Evolutionary conservation across 2,888 invertebrate genomes (phyloP).

Genomic region (Agelastica alni): DNA sequence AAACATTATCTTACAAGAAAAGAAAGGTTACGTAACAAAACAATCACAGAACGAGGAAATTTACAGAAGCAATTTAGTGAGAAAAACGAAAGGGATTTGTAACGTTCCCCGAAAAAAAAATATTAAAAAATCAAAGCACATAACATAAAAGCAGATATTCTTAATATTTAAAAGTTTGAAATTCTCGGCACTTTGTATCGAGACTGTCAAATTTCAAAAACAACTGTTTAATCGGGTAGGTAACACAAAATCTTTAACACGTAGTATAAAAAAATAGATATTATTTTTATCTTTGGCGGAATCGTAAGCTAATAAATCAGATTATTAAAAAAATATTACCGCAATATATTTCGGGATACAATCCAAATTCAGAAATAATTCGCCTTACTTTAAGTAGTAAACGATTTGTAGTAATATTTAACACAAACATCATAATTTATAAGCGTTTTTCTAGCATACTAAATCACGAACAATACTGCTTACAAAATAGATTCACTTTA

Average conservation of each 20-base stretch:
- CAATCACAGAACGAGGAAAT: slow-evolving; percentile 43
- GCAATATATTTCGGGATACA: background rate
- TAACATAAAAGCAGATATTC: background rate
- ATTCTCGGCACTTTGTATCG: no score
- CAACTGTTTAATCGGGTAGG: background rate
- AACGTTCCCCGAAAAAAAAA: no score
- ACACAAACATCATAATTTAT: no score
- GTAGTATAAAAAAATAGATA: background rate
- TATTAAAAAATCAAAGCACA: no score
- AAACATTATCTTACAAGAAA: slow-evolving; percentile 35
- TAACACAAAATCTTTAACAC: background rate
- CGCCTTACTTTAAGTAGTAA: no score
- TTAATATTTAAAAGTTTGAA: no score
- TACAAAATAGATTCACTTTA: no score
- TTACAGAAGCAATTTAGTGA: slow-evolving; percentile 27
- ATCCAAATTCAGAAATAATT: no score
- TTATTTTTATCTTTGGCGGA: slow-evolving; percentile 2
- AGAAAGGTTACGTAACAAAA: slow-evolving; percentile 40
- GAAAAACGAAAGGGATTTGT: no score
- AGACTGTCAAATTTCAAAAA: background rate
- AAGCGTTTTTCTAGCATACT: no score
- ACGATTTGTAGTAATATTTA: no score
- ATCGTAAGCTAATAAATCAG: background rate
- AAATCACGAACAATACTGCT: no score
- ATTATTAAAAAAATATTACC: background rate